Conservation (phyloP, 2,113 vertebrate genomes). For the Coptodon rendalli region DNA sequence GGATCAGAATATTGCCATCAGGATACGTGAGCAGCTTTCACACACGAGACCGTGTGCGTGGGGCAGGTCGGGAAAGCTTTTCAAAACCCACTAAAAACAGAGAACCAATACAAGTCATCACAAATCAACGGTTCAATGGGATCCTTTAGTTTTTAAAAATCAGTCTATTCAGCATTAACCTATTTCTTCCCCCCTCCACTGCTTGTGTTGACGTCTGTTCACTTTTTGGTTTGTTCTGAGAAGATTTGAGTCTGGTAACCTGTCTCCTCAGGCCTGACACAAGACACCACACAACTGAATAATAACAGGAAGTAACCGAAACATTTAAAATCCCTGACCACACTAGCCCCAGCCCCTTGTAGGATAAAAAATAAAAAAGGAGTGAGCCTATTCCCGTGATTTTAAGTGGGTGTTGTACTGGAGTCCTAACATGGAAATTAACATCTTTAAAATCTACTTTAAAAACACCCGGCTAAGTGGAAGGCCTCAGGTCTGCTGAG, state of each 20-base stretch:
- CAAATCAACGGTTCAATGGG: slow-evolving; percentile 36
- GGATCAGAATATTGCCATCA: slow-evolving; percentile 51
- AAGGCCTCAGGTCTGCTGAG: slow-evolving; percentile 27
- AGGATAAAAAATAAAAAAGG: slow-evolving; percentile 26
- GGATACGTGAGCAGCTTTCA: slow-evolving; percentile 53
- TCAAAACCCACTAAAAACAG: slow-evolving; percentile 33
- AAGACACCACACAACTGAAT: slow-evolving; percentile 19
- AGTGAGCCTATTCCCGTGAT: neutral
- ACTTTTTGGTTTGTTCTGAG: slow-evolving; percentile 37
- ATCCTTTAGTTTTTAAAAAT: neutral
- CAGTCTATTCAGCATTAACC: slow-evolving; percentile 1
- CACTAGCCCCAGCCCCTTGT: neutral
- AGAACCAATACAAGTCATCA: slow-evolving; percentile 13
- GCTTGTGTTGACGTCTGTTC: slow-evolving; percentile 7
- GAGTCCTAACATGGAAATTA: neutral
- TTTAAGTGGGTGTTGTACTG: neutral
- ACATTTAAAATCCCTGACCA: slow-evolving; percentile 45
- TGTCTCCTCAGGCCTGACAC: slow-evolving; percentile 36
- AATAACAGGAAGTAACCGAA: slow-evolving; percentile 31
- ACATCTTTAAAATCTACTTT: neutral
- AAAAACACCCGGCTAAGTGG: slow-evolving; percentile 20
- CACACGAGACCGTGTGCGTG: slow-evolving; percentile 38
- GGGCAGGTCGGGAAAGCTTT: slow-evolving; percentile 41
- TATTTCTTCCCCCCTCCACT: neutral
- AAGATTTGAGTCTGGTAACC: slow-evolving; percentile 21